Conservation (phyloP, 2,797 vertebrate genomes). For the Rhyacichthys aspro region DNA sequence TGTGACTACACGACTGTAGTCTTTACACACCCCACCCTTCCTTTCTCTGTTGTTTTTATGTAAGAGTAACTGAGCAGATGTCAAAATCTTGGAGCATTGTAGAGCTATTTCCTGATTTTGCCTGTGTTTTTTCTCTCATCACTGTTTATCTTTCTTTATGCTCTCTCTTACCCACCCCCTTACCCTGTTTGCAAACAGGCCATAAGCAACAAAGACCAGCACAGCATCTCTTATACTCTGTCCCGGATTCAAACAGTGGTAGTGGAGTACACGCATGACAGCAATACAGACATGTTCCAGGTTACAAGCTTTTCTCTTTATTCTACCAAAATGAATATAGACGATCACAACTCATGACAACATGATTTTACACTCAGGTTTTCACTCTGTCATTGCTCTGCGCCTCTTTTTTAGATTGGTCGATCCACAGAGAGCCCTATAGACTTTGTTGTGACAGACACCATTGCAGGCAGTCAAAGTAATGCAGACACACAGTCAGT, state of each 20-base stretch:
- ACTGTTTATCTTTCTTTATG: background rate
- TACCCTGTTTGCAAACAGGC: conserved; percentile 77
- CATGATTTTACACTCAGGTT: background rate
- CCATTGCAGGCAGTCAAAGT: conserved; percentile 94
- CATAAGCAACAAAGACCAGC: conserved; percentile 99
- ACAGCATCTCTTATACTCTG: conserved; percentile 98
- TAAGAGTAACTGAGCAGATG: conserved; percentile 11
- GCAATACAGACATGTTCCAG: conserved; percentile 99
- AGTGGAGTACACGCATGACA: conserved; percentile 97
- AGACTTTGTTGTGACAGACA: conserved; percentile 99
- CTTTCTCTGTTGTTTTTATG: conserved; percentile 19
- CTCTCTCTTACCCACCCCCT: conserved; percentile 11
- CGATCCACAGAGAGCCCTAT: conserved; percentile 97
- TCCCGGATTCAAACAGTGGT: conserved; percentile 97
- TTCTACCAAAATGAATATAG: background rate
- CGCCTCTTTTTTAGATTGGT: conserved; percentile 83
- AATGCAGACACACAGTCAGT: conserved; percentile 95
- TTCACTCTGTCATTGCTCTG: background rate
- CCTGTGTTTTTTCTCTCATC: background rate
- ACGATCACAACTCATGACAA: no score
- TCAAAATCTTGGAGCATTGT: conserved; percentile 8
- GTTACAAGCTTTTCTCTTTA: conserved; percentile 69
- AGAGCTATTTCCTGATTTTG: conserved; percentile 2
- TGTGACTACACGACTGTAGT: conserved; percentile 18
- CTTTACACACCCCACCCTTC: conserved; percentile 26